Evolutionary conservation across 2,888 invertebrate genomes (phyloP), one percentile per base, ranked within the genome.

Genomic region (Lasioglossum calceatum): DNA sequence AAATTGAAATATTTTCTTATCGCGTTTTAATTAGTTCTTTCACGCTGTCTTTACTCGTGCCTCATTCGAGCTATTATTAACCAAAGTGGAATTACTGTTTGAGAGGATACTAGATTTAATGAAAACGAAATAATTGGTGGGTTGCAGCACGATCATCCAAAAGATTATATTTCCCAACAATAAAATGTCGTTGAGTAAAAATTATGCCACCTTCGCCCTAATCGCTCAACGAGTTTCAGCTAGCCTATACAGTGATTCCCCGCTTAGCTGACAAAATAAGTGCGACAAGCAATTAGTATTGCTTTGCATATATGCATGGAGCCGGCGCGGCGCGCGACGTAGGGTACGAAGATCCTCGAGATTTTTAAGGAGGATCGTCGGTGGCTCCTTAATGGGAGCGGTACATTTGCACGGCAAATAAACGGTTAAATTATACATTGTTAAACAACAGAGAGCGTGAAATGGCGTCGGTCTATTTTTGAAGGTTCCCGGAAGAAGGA

Each of bases 341-440:
- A 78, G 64, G 70, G 67, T 70, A 75, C 75, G 44, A 47, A 79
- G 71, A 64, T 78, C 42, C 50, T 64, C 8, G 16, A 7, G 71
- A 77, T 16, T 36, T 77, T 79, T 77, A 82, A 87, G 77, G 42
- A 70, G 75, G 79, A 84, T 54, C 81, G 32, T 10, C 19, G 64
- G 80, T 58, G 82, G 80, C 75, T 64, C 42, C n/a, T 85, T 79
- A 91, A 87, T 79, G 77, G 67, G 64, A 78, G n/a, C 81, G 74
- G 78, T 70, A 79, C 82, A 81, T 90, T 90, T 77, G 81, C 88
- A 77, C 82, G 73, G 82, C 79, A 86, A 91, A 91, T 87, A 90
- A 91, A 92, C 89, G 90, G 84, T 88, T 77, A 89, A 92, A 92
- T 92, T 92, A 92, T 92, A 92, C 91, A 87, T 89, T 88, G 92